These are phyloP conservation scores for Parnassius glacialis DNA, from an alignment of 2,888 invertebrate genomes.

Conservation along the genomic window DNA sequence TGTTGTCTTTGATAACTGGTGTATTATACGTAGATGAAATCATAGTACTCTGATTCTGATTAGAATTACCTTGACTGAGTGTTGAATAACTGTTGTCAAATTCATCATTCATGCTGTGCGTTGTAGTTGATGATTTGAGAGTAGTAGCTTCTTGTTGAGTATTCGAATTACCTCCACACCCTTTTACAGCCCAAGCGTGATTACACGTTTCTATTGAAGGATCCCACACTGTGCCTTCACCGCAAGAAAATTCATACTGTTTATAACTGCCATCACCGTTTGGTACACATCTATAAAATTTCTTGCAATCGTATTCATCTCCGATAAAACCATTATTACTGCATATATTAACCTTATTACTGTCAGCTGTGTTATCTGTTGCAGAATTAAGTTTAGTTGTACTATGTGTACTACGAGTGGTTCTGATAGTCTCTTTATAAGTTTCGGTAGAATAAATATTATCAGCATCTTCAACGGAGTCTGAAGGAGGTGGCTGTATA, in stretches of 20 bases:
- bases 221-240: constrained; percentile 84
- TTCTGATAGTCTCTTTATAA: constrained; percentile 7
- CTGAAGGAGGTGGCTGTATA: neutral
- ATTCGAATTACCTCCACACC: constrained; percentile 38
- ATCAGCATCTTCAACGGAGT: constrained; percentile 1
- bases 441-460: constrained; percentile 9
- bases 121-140: constrained; percentile 30
- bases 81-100: constrained; percentile 26
- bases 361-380: constrained; percentile 11
- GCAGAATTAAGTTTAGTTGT: constrained; percentile 9
- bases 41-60: constrained; percentile 26
- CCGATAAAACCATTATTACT: constrained; percentile 84
- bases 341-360: constrained; percentile 49
- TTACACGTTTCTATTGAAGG: constrained; percentile 77
- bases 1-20: neutral
- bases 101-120: constrained; percentile 5
- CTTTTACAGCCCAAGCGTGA: constrained; percentile 42
- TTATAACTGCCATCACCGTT: constrained; percentile 76
- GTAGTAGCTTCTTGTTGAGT: constrained; percentile 30
- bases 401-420: constrained; percentile 20
- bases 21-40: constrained; percentile 27
- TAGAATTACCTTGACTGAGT: constrained; percentile 24
- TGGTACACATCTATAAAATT: constrained; percentile 88
- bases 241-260: constrained; percentile 83
- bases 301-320: constrained; percentile 85